These are phyloP conservation scores for Thryonomys swinderianus DNA, from an alignment of 2,113 vertebrate species.

Conservation along the genomic window DNA sequence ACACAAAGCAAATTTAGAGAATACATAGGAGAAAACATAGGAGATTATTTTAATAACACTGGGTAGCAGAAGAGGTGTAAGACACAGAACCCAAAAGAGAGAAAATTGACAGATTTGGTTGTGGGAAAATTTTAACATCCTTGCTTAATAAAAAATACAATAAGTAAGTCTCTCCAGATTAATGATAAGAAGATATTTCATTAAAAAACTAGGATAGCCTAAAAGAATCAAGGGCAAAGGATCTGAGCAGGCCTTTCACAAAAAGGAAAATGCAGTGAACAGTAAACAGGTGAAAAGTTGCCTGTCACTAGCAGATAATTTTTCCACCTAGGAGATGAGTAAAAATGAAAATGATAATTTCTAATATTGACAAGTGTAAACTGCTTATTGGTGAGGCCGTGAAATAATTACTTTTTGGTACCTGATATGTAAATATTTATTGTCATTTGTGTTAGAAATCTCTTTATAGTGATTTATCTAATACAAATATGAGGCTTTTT, in stretches of 20 bases:
- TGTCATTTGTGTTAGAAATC: slow-evolving; percentile 10
- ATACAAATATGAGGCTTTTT: slow-evolving; percentile 5
- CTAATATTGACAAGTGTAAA: neutral
- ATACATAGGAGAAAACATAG: slow-evolving; percentile 5
- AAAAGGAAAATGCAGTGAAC: neutral
- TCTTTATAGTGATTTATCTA: slow-evolving; percentile 32
- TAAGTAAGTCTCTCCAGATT: slow-evolving; percentile 9
- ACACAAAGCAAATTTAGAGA: slow-evolving; percentile 2
- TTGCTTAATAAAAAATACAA: neutral
- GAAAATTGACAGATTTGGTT: slow-evolving; percentile 45
- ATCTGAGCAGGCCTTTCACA: neutral
- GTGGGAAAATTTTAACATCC: slow-evolving; percentile 11
- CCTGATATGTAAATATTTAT: slow-evolving; percentile 12
- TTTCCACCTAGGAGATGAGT: neutral
- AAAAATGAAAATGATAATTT: slow-evolving; percentile 21
- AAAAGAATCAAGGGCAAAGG: slow-evolving; percentile 11
- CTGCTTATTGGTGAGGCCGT: neutral
- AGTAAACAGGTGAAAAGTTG: neutral
- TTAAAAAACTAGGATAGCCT: neutral
- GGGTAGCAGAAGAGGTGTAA: neutral
- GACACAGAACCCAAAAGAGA: neutral
- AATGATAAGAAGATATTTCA: neutral
- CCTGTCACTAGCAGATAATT: neutral
- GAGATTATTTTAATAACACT: slow-evolving; percentile 26
- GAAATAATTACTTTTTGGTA: slow-evolving; percentile 4